phyloP scores from a whole-genome alignment of 2,888 invertebrate species.

The Ichneumoninae sp. region DNA sequence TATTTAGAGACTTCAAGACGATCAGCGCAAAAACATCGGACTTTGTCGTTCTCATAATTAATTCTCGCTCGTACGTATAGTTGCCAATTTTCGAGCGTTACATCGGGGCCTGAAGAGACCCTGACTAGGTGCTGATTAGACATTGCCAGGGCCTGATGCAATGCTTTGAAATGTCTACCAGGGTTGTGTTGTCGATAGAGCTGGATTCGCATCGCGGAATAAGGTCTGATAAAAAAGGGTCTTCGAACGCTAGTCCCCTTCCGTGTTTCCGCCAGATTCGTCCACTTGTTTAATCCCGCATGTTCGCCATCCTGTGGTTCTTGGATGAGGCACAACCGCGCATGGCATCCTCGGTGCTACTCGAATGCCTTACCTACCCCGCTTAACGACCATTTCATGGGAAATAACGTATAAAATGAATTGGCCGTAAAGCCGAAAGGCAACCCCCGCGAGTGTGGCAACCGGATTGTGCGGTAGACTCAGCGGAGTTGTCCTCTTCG shows the following conservation, averaged over 20 bases:
- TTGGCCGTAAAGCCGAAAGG: constrained; percentile 80
- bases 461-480: constrained; percentile 60
- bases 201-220: background rate
- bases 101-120: background rate
- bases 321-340: constrained; percentile 40
- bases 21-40: background rate
- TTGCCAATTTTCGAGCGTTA: background rate
- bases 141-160: background rate
- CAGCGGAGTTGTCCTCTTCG: constrained; percentile 73
- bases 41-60: background rate
- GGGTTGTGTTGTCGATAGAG: background rate
- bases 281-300: constrained; percentile 35
- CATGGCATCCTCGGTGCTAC: constrained; percentile 17
- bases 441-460: constrained; percentile 57
- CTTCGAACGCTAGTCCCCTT: background rate
- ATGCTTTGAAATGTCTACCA: background rate
- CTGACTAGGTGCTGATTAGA: background rate
- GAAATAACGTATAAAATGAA: constrained; percentile 82
- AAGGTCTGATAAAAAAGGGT: constrained; percentile 5
- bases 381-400: constrained; percentile 78
- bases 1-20: background rate
- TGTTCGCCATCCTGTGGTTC: background rate
- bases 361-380: constrained; percentile 49
- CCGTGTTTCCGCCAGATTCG: background rate
- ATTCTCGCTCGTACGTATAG: background rate